A percentile compares a stretch with the other conserved stretches of the same genome.
Evolutionary conservation across 2,113 vertebrate species (phyloP).

Genomic region (Dascyllus trimaculatus): DNA sequence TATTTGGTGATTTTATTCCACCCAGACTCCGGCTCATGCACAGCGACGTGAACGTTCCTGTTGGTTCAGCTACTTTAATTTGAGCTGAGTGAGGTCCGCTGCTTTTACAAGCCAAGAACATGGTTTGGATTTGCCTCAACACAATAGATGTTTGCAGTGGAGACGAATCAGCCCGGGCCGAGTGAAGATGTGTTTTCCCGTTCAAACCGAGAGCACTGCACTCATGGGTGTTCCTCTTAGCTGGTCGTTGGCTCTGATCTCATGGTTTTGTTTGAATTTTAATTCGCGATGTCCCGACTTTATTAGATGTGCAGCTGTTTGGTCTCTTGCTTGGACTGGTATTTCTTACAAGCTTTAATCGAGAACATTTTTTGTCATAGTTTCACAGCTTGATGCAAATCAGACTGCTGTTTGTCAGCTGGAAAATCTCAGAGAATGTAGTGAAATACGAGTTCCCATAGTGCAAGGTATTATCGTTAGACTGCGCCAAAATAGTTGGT

Average conservation of each 20-base stretch:
- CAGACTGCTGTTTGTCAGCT: too few species aligned
- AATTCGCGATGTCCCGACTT: neutral
- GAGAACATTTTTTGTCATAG: too few species aligned
- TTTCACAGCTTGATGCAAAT: too few species aligned
- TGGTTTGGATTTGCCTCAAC: conserved; percentile 39
- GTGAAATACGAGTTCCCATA: too few species aligned
- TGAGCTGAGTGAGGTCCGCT: neutral
- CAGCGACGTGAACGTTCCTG: conserved; percentile 2
- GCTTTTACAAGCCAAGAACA: conserved; percentile 26
- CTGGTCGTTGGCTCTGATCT: neutral
- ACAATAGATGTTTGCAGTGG: conserved; percentile 23
- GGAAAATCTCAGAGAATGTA: too few species aligned
- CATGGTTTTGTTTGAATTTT: neutral
- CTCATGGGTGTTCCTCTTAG: too few species aligned
- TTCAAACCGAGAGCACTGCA: too few species aligned
- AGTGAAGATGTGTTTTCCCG: neutral
- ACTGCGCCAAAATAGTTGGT: neutral
- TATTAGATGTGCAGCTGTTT: neutral
- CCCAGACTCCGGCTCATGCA: conserved; percentile 18
- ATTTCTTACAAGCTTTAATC: too few species aligned
- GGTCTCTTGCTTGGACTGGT: neutral
- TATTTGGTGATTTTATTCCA: neutral
- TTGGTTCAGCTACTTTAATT: conserved; percentile 40
- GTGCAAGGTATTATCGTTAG: too few species aligned
- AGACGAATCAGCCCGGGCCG: conserved; percentile 5